Base-by-base conservation (phyloP, 1,140 invertebrate species). In the Pogonomyrmex californicus region DNA sequence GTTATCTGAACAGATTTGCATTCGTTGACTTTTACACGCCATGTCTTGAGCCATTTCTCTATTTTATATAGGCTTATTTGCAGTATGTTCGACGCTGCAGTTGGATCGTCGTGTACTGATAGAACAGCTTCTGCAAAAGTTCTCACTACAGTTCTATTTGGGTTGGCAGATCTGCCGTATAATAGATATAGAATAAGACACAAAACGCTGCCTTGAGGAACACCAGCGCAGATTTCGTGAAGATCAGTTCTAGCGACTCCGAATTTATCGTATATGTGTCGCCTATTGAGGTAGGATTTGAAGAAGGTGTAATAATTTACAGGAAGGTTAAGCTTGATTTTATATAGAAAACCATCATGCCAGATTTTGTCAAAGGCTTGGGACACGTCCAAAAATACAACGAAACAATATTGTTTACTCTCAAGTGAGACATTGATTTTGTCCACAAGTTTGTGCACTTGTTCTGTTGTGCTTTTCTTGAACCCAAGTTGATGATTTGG, bases 301-400 rank as follows among this genome's bases (percentile, higher is more conserved):
- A 23, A 23, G 23, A 23, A 23, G 23, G 23, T 23, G 23, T 23
- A 23, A 23, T 23, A 23, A 23, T 23, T 23, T 23, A 23, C 23
- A 23, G 23, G 0, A 23, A 23, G 23, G 23, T 23, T 23, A 23
- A 23, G 23, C 23, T 89, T 89, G 6, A 94, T 60, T 85, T 94
- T 94, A 44, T 71, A 88, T 0, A 92, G n/a, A 0, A 94, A 76
- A 1, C 93, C 91, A 2, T 81, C 41, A 36, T 92, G 91, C 93
- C 93, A 94, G 0, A 95, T 90, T 54, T 87, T 87, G 79, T 95
- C 91, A 66, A 94, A 93, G 0, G 94, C 93, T 85, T 93, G 91
- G 47, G 87, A 60, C 0, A 94, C 88, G 51, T 95, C 93, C 2
- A 94, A 85, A 44, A 94, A 93, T 1, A 92, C 89, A 14, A 87